Conservation (phyloP, 1,140 invertebrate genomes). For the Cylas formicarius region DNA sequence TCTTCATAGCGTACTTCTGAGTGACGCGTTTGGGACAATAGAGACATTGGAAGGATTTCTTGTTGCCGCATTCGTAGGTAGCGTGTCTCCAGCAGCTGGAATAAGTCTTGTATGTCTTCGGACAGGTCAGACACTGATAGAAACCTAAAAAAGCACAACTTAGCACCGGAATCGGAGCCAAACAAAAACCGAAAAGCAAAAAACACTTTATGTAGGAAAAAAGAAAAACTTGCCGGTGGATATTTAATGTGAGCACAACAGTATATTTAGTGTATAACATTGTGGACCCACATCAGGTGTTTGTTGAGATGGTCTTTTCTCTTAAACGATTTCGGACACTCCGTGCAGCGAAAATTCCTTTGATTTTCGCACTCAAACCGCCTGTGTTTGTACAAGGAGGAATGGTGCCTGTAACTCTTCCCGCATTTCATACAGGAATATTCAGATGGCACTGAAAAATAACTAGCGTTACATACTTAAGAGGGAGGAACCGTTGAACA, state of each 20-base stretch:
- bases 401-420: not conserved
- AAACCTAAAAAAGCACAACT: constrained; percentile 2
- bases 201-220: not conserved
- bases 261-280: not conserved
- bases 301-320: constrained; percentile 15
- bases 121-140: constrained; percentile 16
- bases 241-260: no score
- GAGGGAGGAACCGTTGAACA: not conserved
- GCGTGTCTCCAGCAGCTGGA: constrained; percentile 42
- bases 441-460: not conserved
- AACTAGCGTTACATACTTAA: not conserved
- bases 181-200: not conserved
- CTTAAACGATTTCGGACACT: constrained; percentile 21
- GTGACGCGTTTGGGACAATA: constrained; percentile 32
- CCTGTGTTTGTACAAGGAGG: constrained; percentile 48
- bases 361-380: constrained; percentile 55
- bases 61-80: constrained; percentile 57
- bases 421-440: not conserved
- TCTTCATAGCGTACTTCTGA: constrained; percentile 31
- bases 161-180: not conserved
- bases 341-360: constrained; percentile 41
- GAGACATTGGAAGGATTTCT: constrained; percentile 43
- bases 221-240: not conserved
- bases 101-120: constrained; percentile 19
- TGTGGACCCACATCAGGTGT: no score